Conservation (phyloP, 2,888 invertebrate genomes). For the Heliconius sara region DNA sequence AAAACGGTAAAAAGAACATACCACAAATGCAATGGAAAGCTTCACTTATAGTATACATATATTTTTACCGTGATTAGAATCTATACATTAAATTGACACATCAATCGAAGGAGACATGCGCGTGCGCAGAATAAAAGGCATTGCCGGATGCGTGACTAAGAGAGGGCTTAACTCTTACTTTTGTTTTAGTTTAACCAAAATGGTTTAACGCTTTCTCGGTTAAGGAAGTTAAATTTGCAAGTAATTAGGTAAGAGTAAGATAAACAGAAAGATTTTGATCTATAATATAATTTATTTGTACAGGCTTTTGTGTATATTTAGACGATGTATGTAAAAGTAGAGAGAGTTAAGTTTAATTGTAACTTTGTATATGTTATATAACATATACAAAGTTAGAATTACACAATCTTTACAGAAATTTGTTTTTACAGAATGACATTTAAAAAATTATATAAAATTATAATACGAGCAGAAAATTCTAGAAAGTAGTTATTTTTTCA, state of each 20-base stretch:
- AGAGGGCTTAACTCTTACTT: slow-evolving; percentile 45
- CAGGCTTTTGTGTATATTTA: neutral
- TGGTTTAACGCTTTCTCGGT: slow-evolving; percentile 34
- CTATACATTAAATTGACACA: slow-evolving; percentile 29
- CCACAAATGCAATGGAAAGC: slow-evolving; percentile 25
- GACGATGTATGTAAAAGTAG: neutral
- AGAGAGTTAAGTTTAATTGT: neutral
- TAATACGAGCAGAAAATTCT: too few relatives aligned
- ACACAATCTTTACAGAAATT: too few relatives aligned
- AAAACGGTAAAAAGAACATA: neutral
- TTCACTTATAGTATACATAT: neutral
- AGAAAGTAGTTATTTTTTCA: too few relatives aligned
- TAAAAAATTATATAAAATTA: too few relatives aligned
- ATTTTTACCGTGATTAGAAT: slow-evolving; percentile 36
- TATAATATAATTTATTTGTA: neutral
- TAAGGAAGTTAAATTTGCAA: slow-evolving; percentile 18
- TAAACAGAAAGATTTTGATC: neutral
- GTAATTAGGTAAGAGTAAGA: neutral
- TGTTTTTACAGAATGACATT: too few relatives aligned
- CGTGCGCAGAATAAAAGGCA: slow-evolving; percentile 33
- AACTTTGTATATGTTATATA: neutral
- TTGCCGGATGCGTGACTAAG: slow-evolving; percentile 42
- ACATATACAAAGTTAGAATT: too few relatives aligned
- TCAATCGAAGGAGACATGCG: slow-evolving; percentile 36
- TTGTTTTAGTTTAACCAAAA: slow-evolving; percentile 32